Evolutionary conservation across 2,113 vertebrate species (phyloP).

Genomic region (Pelodiscus sinensis): DNA sequence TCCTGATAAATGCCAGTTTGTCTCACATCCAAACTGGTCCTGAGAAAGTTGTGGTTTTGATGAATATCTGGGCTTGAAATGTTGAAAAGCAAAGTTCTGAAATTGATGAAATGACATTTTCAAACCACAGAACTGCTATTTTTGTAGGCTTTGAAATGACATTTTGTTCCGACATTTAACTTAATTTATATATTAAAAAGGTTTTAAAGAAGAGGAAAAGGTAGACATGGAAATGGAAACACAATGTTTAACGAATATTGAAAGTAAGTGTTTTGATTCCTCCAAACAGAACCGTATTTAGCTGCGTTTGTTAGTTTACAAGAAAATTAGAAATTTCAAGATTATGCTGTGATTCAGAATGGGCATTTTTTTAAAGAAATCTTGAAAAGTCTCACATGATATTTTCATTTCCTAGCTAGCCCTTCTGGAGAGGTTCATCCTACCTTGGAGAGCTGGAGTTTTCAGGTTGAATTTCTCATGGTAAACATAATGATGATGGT

Average conservation of each 20-base stretch:
- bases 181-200: not conserved
- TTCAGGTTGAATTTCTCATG: not conserved
- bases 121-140: not conserved
- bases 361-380: not conserved
- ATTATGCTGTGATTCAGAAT: not conserved
- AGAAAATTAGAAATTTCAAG: not conserved
- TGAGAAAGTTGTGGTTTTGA: not conserved
- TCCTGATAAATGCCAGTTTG: not conserved
- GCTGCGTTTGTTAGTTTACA: not conserved
- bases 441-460: not conserved
- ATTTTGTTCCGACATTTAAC: not conserved
- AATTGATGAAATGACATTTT: not conserved
- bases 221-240: not conserved
- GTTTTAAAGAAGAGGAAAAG: not conserved
- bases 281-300: not conserved
- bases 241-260: not conserved
- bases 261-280: not conserved
- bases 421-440: not conserved
- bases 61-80: not conserved
- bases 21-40: not conserved
- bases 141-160: not conserved
- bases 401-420: not conserved
- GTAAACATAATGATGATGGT: not conserved
- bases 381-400: not conserved
- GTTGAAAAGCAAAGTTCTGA: not conserved